These are phyloP conservation scores for Trichomycterus rosablanca DNA, from an alignment of 2,113 vertebrate species.

Conservation along the genomic window DNA sequence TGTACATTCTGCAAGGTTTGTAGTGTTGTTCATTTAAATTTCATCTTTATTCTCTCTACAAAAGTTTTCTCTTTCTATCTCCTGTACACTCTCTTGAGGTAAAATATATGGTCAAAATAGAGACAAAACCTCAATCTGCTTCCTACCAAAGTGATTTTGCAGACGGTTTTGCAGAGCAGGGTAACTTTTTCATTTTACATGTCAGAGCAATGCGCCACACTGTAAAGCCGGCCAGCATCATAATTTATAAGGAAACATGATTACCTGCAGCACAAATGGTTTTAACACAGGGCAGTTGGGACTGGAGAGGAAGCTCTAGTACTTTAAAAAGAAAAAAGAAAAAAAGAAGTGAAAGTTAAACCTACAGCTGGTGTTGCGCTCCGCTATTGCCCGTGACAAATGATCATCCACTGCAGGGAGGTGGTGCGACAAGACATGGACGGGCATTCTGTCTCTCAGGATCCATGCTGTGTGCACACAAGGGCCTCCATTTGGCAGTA, in stretches of 20 bases:
- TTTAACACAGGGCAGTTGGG: constrained; percentile 41
- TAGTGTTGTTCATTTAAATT: no score
- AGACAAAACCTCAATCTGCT: constrained; percentile 1
- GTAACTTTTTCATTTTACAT: constrained; percentile 43
- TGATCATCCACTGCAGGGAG: constrained; percentile 50
- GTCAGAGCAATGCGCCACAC: constrained; percentile 40
- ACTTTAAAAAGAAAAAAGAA: constrained; percentile 44
- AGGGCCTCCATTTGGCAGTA: constrained; percentile 53
- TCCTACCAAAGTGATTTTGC: constrained; percentile 42
- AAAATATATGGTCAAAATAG: not conserved
- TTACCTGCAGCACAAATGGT: constrained; percentile 35
- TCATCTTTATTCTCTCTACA: no score
- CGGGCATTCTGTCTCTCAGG: constrained; percentile 51
- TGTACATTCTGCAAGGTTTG: no score
- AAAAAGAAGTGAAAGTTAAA: constrained; percentile 44
- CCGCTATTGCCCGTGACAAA: constrained; percentile 42
- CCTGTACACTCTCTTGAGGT: not conserved
- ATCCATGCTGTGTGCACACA: constrained; percentile 51
- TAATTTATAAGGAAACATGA: constrained; percentile 47
- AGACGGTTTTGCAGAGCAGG: constrained; percentile 21
- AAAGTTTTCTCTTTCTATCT: not conserved
- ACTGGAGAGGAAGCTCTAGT: constrained; percentile 17
- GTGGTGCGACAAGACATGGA: constrained; percentile 53
- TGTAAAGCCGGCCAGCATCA: constrained; percentile 19
- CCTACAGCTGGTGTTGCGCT: constrained; percentile 50